Conservation (phyloP, 2,113 vertebrate species). For the Spea multiplicata region DNA sequence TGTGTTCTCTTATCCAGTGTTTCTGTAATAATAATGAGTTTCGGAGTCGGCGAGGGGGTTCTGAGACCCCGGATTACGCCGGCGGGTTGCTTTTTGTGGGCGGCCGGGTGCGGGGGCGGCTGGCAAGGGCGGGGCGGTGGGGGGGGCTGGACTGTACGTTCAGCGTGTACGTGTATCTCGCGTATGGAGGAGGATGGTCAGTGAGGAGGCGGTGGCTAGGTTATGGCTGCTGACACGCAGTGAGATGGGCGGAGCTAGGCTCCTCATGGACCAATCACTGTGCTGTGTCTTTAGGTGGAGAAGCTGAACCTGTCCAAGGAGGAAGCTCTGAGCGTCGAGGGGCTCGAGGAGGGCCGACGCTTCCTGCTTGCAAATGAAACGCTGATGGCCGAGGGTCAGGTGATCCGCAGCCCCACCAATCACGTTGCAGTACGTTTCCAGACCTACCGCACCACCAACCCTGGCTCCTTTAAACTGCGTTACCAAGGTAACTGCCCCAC, state of each 20-base stretch:
- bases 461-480: conserved; percentile 79
- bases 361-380: conserved; percentile 84
- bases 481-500: conserved; percentile 75
- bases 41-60: conserved; percentile 78
- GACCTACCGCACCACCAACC: conserved; percentile 74
- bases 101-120: no score
- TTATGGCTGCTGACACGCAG: neutral
- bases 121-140: no score
- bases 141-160: conserved; percentile 89
- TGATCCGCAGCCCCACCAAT: conserved; percentile 87
- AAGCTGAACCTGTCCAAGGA: conserved; percentile 83
- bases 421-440: conserved; percentile 83
- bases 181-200: no score
- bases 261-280: neutral
- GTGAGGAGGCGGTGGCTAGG: no score
- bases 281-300: conserved; percentile 69
- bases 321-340: conserved; percentile 79
- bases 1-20: conserved; percentile 60
- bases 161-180: conserved; percentile 82
- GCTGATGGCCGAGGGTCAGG: conserved; percentile 84
- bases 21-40: conserved; percentile 82
- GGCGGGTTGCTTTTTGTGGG: conserved; percentile 63
- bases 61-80: conserved; percentile 78
- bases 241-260: neutral
- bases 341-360: conserved; percentile 68